Evolutionary conservation across 1,140 invertebrate genomes (phyloP).

Genomic region (Ladona fulva): DNA sequence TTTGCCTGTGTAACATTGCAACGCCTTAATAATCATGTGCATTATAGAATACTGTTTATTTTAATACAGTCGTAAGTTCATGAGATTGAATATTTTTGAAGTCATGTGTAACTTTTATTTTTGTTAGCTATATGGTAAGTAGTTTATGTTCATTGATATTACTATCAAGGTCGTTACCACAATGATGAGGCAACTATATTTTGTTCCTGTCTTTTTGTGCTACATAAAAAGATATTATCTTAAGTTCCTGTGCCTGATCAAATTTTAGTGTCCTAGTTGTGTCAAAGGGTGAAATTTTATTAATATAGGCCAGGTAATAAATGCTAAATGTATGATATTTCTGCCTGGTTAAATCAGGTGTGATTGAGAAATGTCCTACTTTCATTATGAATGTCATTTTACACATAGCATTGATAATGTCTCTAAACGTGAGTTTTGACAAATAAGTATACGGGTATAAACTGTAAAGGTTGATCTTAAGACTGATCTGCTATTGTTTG

Average conservation of each 20-base stretch:
- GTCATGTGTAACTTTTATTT: neutral
- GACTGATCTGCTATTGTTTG: constrained; percentile 9
- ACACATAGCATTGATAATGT: constrained; percentile 10
- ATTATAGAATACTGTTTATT: neutral
- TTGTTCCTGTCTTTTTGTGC: neutral
- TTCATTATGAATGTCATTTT: neutral
- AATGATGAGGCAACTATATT: neutral
- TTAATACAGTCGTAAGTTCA: neutral
- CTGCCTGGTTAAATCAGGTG: neutral
- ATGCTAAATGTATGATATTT: neutral
- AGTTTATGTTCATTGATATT: neutral
- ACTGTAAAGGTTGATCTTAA: neutral
- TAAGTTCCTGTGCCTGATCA: constrained; percentile 8
- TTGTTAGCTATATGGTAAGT: constrained; percentile 1
- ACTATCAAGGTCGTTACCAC: neutral
- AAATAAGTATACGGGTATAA: constrained; percentile 7
- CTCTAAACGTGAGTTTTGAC: neutral
- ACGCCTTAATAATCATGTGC: neutral
- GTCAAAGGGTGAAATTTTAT: neutral
- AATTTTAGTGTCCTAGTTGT: neutral
- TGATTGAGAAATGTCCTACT: neutral
- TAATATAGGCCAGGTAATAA: neutral
- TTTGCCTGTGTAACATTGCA: neutral
- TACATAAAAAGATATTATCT: constrained; percentile 1
- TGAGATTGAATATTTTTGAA: neutral